A percentile compares a stretch with the other conserved stretches of the same genome.
These are phyloP conservation scores for Habroteleia sp. DNA, from an alignment of 2,888 invertebrate genomes.

Conservation along the genomic window DNA sequence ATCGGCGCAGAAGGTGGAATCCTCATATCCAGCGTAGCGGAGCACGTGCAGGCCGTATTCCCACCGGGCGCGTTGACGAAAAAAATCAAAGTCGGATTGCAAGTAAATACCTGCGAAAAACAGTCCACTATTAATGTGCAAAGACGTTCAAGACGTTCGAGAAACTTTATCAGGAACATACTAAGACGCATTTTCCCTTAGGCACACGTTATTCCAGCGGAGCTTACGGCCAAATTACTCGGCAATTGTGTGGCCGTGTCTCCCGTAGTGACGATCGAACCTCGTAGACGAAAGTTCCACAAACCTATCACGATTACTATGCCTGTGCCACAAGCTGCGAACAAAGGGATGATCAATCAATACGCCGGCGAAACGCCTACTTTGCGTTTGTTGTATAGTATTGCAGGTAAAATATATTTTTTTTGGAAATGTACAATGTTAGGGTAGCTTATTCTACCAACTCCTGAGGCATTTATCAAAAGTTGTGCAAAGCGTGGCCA, in stretches of 20 bases:
- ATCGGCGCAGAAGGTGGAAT: conserved; percentile 99
- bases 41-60: conserved; percentile 89
- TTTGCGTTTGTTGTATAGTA: conserved; percentile 95
- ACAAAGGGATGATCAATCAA: conserved; percentile 92
- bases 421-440: no score
- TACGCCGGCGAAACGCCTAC: conserved; percentile 91
- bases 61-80: conserved; percentile 98
- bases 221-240: conserved; percentile 91
- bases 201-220: conserved; percentile 96
- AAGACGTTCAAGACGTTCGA: conserved; percentile 59
- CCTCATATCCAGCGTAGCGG: conserved; percentile 94
- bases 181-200: conserved; percentile 77
- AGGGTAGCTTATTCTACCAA: no score
- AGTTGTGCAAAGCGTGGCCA: no score
- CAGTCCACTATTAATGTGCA: conserved; percentile 62
- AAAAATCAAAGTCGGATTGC: conserved; percentile 98
- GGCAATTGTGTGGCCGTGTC: conserved; percentile 98
- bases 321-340: conserved; percentile 85
- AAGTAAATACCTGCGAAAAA: conserved; percentile 83
- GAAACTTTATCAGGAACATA: conserved; percentile 62
- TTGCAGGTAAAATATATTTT: conserved; percentile 87
- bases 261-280: conserved; percentile 99
- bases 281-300: conserved; percentile 98
- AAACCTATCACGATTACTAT: conserved; percentile 98
- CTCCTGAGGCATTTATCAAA: no score